These are phyloP conservation scores for Lepidostoma basale DNA, from an alignment of 1,140 invertebrate species.

Conservation along the genomic window DNA sequence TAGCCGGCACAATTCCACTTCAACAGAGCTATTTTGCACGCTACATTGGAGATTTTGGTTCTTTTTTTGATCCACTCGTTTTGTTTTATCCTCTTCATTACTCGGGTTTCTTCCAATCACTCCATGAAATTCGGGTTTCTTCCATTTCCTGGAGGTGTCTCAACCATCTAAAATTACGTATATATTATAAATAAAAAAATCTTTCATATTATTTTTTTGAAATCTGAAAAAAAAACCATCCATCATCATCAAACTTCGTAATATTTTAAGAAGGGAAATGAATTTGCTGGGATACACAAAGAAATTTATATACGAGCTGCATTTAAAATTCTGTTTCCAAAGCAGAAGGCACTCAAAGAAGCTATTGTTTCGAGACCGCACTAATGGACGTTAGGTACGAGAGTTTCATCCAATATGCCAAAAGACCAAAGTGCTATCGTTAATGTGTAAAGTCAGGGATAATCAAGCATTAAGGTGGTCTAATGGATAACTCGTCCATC, in stretches of 20 bases:
- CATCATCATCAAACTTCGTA: not conserved
- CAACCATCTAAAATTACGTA: too few relatives aligned
- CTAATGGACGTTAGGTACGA: conserved; percentile 9
- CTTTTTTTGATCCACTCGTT: too few relatives aligned
- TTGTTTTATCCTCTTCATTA: too few relatives aligned
- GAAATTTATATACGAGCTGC: conserved; percentile 2
- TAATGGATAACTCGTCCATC: conserved; percentile 10
- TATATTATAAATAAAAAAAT: not conserved
- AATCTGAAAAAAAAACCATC: not conserved
- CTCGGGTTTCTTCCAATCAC: too few relatives aligned
- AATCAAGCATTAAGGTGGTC: not conserved
- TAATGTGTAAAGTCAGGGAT: conserved; percentile 7
- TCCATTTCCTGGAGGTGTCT: too few relatives aligned
- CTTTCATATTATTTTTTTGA: not conserved
- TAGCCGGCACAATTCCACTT: too few relatives aligned
- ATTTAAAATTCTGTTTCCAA: conserved; percentile 32
- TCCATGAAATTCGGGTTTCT: too few relatives aligned
- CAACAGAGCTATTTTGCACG: too few relatives aligned
- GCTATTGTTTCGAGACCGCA: conserved; percentile 24
- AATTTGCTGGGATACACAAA: not conserved
- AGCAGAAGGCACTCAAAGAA: conserved; percentile 11
- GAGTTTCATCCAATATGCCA: conserved; percentile 15
- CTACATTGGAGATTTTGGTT: too few relatives aligned
- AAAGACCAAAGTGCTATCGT: not conserved
- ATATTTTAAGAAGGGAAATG: not conserved